A percentile compares a stretch with the other conserved stretches of the same genome.
Conservation (phyloP, 2,888 invertebrate species). For the Trisateles emortualis region DNA sequence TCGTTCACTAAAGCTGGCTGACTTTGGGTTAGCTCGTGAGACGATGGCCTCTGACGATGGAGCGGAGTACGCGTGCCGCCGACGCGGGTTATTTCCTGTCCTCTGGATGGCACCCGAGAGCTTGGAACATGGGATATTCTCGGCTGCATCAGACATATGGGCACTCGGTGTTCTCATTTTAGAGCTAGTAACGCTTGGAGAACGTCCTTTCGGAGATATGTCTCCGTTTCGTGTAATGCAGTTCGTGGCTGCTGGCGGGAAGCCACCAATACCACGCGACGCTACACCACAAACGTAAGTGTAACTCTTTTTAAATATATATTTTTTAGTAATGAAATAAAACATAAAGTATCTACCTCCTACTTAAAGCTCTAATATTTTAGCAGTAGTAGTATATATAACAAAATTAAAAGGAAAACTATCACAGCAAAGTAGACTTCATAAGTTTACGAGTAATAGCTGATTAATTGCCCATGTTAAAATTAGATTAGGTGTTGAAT, state of each 20-base stretch:
- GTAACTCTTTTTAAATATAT: too few relatives aligned
- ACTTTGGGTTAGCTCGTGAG: conserved; percentile 95
- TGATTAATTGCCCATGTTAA: too few relatives aligned
- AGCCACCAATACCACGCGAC: conserved; percentile 89
- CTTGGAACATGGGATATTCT: conserved; percentile 92
- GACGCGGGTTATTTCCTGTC: conserved; percentile 94
- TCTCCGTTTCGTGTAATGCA: conserved; percentile 89
- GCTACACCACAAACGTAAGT: conserved; percentile 55
- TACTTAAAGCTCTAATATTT: too few relatives aligned
- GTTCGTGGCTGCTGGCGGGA: conserved; percentile 88
- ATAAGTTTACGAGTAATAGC: too few relatives aligned
- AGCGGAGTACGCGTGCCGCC: conserved; percentile 93
- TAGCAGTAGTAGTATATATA: too few relatives aligned
- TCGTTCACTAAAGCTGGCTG: conserved; percentile 91
- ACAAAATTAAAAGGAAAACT: too few relatives aligned
- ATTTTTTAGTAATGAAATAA: too few relatives aligned
- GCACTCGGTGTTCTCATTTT: conserved; percentile 94
- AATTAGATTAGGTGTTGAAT: too few relatives aligned
- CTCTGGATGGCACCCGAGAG: conserved; percentile 98
- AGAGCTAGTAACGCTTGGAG: conserved; percentile 95
- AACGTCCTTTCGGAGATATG: conserved; percentile 93
- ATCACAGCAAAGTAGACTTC: too few relatives aligned
- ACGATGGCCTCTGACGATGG: conserved; percentile 90
- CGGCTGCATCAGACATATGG: conserved; percentile 95
- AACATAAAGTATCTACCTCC: too few relatives aligned